These are phyloP conservation scores for Agrochola litura DNA, from an alignment of 2,888 invertebrate genomes.

Conservation along the genomic window DNA sequence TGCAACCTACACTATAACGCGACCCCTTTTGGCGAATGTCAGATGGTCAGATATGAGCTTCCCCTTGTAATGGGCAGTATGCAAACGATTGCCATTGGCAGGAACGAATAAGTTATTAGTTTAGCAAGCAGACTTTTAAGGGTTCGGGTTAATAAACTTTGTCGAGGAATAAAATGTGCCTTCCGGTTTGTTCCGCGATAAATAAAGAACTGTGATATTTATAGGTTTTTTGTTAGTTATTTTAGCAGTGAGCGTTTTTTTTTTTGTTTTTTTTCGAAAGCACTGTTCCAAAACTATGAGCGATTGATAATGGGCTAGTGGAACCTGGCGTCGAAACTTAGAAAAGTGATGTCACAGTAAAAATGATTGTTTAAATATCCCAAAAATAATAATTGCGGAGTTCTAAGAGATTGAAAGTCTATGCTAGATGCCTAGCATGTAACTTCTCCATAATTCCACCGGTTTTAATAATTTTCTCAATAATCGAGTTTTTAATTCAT, in stretches of 20 bases:
- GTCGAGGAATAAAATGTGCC: conserved; percentile 33
- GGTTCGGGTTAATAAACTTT: conserved; percentile 59
- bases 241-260: neutral
- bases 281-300: neutral
- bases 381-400: too few relatives aligned
- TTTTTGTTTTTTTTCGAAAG: neutral
- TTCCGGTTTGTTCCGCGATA: conserved; percentile 46
- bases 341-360: too few relatives aligned
- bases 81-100: conserved; percentile 67
- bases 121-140: conserved; percentile 61
- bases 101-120: conserved; percentile 63
- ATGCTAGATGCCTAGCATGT: too few relatives aligned
- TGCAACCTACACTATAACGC: conserved; percentile 27
- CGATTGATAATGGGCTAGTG: neutral
- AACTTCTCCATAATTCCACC: neutral
- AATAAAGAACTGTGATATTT: neutral
- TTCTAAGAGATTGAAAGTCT: too few relatives aligned
- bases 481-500: neutral
- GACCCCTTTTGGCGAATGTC: conserved; percentile 66
- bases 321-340: neutral
- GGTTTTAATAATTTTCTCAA: neutral
- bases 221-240: neutral
- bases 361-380: too few relatives aligned
- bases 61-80: conserved; percentile 69
- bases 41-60: conserved; percentile 74